Percentiles rank a stretch among this genome's conserved stretches.
phyloP scores from a whole-genome alignment of 1,140 invertebrate genomes.

The Phocides pigmalion region DNA sequence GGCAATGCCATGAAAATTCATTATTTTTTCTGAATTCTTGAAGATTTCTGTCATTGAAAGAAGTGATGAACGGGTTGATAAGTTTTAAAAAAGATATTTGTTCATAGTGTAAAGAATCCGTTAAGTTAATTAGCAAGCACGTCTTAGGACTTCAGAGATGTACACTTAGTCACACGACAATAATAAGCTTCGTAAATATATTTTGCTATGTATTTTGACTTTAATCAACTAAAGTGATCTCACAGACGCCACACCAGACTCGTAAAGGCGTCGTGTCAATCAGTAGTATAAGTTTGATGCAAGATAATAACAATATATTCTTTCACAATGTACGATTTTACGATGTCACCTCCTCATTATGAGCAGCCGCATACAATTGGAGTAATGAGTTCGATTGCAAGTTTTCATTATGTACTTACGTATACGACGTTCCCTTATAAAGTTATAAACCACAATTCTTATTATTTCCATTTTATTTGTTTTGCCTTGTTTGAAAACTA shows the following conservation, averaged over 20 bases:
- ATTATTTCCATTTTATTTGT: constrained; percentile 64
- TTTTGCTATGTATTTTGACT: constrained; percentile 48
- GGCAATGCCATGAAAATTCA: too few relatives aligned
- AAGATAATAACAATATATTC: constrained; percentile 69
- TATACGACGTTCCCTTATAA: constrained; percentile 65
- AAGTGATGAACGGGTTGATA: neutral
- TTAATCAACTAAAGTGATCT: constrained; percentile 68
- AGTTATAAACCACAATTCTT: constrained; percentile 70
- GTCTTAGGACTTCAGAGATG: constrained; percentile 40
- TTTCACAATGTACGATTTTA: constrained; percentile 64
- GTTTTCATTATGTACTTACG: constrained; percentile 67
- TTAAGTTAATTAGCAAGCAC: constrained; percentile 35
- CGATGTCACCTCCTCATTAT: constrained; percentile 60
- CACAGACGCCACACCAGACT: constrained; percentile 56
- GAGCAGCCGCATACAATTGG: constrained; percentile 58
- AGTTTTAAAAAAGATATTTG: neutral
- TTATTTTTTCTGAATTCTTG: too few relatives aligned
- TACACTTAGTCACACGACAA: constrained; percentile 1
- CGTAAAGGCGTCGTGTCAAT: constrained; percentile 58
- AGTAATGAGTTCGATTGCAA: constrained; percentile 64
- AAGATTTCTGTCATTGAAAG: neutral
- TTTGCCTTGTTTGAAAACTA: constrained; percentile 55
- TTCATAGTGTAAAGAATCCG: neutral
- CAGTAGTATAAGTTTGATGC: constrained; percentile 54
- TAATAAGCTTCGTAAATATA: constrained; percentile 12